Evolutionary conservation across 2,888 invertebrate genomes (phyloP).

Genomic region (Psylliodes chrysocephalus): DNA sequence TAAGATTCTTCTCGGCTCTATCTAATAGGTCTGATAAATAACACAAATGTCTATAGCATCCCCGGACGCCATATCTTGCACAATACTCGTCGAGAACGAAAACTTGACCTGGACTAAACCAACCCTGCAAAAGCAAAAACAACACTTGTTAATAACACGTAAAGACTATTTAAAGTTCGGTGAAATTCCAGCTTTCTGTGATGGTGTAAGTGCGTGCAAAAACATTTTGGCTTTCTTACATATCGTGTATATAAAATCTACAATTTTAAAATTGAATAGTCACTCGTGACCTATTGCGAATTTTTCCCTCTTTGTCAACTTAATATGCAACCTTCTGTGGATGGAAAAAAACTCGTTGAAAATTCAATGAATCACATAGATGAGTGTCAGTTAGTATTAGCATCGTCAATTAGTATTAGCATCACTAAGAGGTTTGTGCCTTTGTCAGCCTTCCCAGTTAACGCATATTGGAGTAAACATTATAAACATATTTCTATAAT

Average conservation of each 20-base stretch:
- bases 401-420: no score
- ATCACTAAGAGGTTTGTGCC: no score
- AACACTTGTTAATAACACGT: neutral
- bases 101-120: constrained; percentile 99
- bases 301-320: no score
- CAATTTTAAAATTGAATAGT: no score
- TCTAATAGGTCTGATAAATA: constrained; percentile 96
- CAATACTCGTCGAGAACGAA: constrained; percentile 99
- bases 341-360: no score
- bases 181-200: neutral
- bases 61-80: constrained; percentile 96
- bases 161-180: neutral
- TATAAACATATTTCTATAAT: no score
- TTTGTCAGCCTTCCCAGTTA: no score
- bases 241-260: neutral
- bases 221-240: neutral
- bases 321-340: no score
- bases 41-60: constrained; percentile 95
- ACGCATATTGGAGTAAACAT: no score
- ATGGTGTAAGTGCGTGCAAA: neutral
- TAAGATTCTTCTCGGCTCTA: constrained; percentile 88
- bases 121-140: constrained; percentile 76
- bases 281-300: no score
- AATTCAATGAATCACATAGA: no score
- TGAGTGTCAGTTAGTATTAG: no score